Base-by-base conservation (phyloP, 2,113 vertebrate genomes). In the Leucoraja erinaceus region DNA sequence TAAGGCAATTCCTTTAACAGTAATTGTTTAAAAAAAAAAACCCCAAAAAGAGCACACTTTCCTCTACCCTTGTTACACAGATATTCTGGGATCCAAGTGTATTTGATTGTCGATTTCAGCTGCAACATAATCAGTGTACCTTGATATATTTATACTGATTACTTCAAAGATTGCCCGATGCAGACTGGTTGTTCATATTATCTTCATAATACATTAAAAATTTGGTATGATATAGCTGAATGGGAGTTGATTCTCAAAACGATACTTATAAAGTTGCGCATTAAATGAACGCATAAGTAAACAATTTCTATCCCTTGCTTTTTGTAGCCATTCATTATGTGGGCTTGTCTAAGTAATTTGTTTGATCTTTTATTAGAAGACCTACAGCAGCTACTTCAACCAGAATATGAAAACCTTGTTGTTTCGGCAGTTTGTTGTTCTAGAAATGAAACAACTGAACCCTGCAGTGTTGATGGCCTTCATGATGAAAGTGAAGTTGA, bases 391-490 rank as follows among this genome's bases (percentile, higher is more conserved):
- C 93, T 94, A 0, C 90, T 98, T 59, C 90, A 92, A 0, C 94
- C 95, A 0, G 94, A 95, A 68, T 99, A 99, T 95, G 96, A 95
- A 63, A 97, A 98, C 91, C 63, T 98, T 0, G 90, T 97, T 31
- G 94, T 96, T 93, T 98, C 97, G 81, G 94, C 94, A 6, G 93
- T 99, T 18, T 94, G 94, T 8, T 95, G 94, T 81, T 31, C n/a
- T 22, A 22, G 31, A 38, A 75, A 66, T 38, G 93, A 5, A 91
- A 22, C 68, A 66, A 33, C 63, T 20, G 88, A 90, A 70, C 66
- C 63, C 14, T 70, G 61, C 16, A 47, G 18, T 7, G 28, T 68
- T 12, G 68, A 91, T 74, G 90, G 66, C 5, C 20, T 90, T 70
- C 31, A 22, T 11, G 0, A 4, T 91, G 33, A 70, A 25, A 70